A percentile compares a stretch with the other conserved stretches of the same genome.
Evolutionary conservation across 2,113 vertebrate genomes (phyloP).

Genomic region (Acrocephalus kingi): DNA sequence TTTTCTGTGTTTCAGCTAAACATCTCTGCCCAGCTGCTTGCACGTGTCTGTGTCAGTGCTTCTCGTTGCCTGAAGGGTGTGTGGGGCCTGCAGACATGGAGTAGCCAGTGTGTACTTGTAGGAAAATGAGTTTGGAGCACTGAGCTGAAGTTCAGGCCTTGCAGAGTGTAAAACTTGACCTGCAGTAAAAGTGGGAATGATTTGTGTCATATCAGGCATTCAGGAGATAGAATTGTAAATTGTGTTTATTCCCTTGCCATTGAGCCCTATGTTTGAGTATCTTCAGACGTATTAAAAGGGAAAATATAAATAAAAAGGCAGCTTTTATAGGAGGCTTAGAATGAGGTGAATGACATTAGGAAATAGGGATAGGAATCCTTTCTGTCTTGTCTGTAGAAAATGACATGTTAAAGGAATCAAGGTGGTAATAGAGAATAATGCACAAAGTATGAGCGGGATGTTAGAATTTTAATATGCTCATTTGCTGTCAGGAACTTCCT

Average conservation of each 20-base stretch:
- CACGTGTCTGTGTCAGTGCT: accelerated
- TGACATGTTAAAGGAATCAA: background rate
- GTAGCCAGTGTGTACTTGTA: background rate
- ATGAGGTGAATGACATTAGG: background rate
- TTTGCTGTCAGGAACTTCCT: background rate
- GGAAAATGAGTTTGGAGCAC: background rate
- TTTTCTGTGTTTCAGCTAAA: background rate
- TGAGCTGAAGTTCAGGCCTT: background rate
- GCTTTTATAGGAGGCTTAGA: constrained; percentile 4
- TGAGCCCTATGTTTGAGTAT: constrained; percentile 1
- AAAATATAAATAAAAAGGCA: constrained; percentile 42
- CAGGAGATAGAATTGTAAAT: constrained; percentile 10
- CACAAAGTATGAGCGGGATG: background rate
- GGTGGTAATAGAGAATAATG: background rate
- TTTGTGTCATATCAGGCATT: background rate
- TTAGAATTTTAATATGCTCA: background rate
- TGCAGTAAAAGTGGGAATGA: background rate
- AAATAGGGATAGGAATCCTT: constrained; percentile 6
- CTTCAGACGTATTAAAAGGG: background rate
- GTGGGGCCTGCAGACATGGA: background rate
- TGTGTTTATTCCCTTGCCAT: constrained; percentile 10
- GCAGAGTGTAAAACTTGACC: background rate
- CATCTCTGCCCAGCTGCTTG: background rate
- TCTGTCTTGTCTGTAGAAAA: background rate
- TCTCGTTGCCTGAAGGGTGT: background rate